Evolutionary conservation across 2,113 vertebrate genomes (phyloP).

Genomic region (Aythya baeri): DNA sequence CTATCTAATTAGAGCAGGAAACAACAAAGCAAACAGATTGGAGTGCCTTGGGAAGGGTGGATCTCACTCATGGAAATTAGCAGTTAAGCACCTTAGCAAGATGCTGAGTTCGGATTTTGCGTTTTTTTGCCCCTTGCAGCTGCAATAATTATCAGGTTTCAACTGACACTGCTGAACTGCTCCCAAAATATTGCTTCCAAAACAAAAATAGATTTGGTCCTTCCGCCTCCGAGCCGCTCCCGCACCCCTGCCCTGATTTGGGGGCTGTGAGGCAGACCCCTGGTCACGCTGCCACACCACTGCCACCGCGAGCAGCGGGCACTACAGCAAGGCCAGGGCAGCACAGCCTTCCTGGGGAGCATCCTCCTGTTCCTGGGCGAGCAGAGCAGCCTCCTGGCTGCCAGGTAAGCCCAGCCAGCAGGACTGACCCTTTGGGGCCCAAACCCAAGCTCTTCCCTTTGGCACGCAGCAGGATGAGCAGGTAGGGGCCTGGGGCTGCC

Average conservation of each 20-base stretch:
- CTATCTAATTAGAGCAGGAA: slow-evolving; percentile 20
- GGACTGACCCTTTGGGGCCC: neutral
- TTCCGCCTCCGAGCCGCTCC: neutral
- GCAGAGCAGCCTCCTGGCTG: neutral
- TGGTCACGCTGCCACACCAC: neutral
- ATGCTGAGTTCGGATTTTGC: slow-evolving; percentile 25
- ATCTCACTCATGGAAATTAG: slow-evolving; percentile 39
- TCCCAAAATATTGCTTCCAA: slow-evolving; percentile 8
- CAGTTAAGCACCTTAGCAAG: slow-evolving; percentile 51
- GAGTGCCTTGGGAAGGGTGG: slow-evolving; percentile 36
- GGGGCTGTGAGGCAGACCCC: neutral
- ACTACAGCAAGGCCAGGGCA: fast-evolving
- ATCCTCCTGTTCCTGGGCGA: neutral
- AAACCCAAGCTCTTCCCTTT: neutral
- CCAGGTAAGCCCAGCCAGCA: neutral
- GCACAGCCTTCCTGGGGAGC: neutral
- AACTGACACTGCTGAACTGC: neutral
- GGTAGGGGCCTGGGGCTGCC: neutral
- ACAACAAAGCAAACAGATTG: slow-evolving; percentile 8
- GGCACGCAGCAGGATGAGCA: neutral
- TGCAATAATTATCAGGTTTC: slow-evolving; percentile 36
- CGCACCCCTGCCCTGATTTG: neutral
- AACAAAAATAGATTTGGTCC: slow-evolving; percentile 8
- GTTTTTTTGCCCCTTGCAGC: slow-evolving; percentile 6
- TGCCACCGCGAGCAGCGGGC: neutral